Conservation (phyloP, 1,140 invertebrate species). For the Drosophila mojavensis region DNA sequence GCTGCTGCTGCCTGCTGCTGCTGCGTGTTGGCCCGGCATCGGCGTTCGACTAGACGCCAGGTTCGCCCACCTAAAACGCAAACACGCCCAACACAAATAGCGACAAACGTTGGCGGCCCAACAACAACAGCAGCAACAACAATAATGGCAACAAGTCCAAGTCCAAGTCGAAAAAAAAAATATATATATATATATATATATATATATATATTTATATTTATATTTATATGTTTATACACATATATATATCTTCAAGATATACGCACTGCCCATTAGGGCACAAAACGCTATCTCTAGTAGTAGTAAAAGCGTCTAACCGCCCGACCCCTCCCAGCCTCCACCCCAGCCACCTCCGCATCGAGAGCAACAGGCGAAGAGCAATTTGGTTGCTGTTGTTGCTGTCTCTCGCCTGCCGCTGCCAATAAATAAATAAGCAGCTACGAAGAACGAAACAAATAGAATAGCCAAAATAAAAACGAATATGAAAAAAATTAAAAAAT, state of each 20-base stretch:
- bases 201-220: constrained; percentile 25
- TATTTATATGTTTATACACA: constrained; percentile 29
- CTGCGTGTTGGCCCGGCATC: constrained; percentile 34
- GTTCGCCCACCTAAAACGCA: constrained; percentile 66
- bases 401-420: constrained; percentile 17
- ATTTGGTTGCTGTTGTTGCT: background rate
- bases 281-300: constrained; percentile 16
- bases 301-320: background rate
- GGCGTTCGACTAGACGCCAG: constrained; percentile 35
- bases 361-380: constrained; percentile 10
- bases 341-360: background rate
- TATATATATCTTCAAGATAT: constrained; percentile 21
- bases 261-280: constrained; percentile 30
- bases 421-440: constrained; percentile 34
- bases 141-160: constrained; percentile 69
- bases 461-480: constrained; percentile 55
- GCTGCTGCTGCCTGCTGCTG: constrained; percentile 19
- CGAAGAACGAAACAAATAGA: constrained; percentile 34
- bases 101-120: constrained; percentile 55
- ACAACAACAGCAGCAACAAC: constrained; percentile 13
- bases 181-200: constrained; percentile 16
- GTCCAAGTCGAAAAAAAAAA: constrained; percentile 52
- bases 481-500: constrained; percentile 23
- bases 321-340: background rate
- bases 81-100: constrained; percentile 37